phyloP scores from a whole-genome alignment of 1,140 invertebrate species.

The Harlomillsia oculata region DNA sequence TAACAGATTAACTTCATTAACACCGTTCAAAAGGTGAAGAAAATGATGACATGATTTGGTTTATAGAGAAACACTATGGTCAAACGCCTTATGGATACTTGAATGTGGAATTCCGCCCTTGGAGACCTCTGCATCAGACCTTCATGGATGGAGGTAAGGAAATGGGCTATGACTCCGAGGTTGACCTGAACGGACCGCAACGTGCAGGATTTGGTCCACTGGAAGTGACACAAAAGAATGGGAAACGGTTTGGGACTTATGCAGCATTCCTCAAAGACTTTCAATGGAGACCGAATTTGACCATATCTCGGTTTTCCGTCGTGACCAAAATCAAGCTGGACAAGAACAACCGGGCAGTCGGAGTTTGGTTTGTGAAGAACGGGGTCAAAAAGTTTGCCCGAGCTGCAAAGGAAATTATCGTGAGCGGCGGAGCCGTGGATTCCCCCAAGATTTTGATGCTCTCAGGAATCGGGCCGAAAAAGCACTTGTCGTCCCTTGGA shows the following conservation, averaged over 20 bases:
- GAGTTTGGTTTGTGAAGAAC: constrained; percentile 6
- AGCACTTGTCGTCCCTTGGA: not conserved
- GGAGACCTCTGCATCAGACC: constrained; percentile 45
- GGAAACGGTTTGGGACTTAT: not conserved
- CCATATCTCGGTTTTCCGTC: not conserved
- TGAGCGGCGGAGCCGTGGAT: not conserved
- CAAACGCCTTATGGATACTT: constrained; percentile 7
- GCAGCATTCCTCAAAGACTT: constrained; percentile 2
- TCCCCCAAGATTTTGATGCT: constrained; percentile 4
- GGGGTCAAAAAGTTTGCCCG: constrained; percentile 3
- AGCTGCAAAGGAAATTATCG: constrained; percentile 21
- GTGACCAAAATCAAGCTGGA: constrained; percentile 4
- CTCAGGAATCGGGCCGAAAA: not conserved
- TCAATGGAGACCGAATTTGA: not conserved
- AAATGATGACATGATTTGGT: not conserved
- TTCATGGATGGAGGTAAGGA: constrained; percentile 58
- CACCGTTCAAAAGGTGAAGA: not conserved
- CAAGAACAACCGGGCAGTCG: constrained; percentile 3
- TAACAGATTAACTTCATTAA: not conserved
- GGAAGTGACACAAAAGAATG: constrained; percentile 7
- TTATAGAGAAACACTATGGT: constrained; percentile 17
- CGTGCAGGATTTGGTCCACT: constrained; percentile 1
- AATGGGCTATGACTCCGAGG: constrained; percentile 41
- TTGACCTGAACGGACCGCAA: constrained; percentile 13
- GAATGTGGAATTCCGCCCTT: not conserved